phyloP scores from a whole-genome alignment of 2,888 invertebrate species.

The Slavum lentiscoides region DNA sequence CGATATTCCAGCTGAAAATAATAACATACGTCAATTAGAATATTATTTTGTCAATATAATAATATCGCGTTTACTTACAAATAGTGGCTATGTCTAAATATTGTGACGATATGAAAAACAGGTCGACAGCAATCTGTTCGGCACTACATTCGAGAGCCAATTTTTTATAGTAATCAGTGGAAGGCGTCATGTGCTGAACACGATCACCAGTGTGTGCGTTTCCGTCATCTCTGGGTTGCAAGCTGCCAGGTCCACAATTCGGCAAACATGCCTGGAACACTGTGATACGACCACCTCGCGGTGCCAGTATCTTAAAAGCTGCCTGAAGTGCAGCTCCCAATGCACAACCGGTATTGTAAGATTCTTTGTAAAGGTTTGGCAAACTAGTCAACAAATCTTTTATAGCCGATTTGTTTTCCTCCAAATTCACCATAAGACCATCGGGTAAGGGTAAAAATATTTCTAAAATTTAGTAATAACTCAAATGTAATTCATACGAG shows the following conservation, averaged over 20 bases:
- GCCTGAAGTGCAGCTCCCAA: conserved; percentile 92
- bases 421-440: conserved; percentile 87
- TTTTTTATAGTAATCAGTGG: conserved; percentile 97
- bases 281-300: conserved; percentile 92
- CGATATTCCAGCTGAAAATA: conserved; percentile 77
- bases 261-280: conserved; percentile 91
- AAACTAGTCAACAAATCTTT: conserved; percentile 75
- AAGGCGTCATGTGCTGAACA: conserved; percentile 85
- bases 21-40: conserved; percentile 23
- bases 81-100: conserved; percentile 93
- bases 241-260: conserved; percentile 83
- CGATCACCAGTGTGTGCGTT: conserved; percentile 80
- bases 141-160: conserved; percentile 94
- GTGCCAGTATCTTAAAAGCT: conserved; percentile 86
- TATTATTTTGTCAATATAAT: conserved; percentile 19
- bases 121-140: conserved; percentile 92
- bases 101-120: conserved; percentile 90
- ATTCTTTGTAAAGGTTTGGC: conserved; percentile 73
- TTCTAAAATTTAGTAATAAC: conserved; percentile 64
- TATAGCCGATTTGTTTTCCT: conserved; percentile 78
- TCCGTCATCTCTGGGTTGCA: conserved; percentile 86
- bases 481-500: background rate
- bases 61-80: conserved; percentile 65
- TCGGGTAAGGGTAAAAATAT: conserved; percentile 93
- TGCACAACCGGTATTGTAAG: conserved; percentile 77